Conservation (phyloP, 2,797 vertebrate genomes). For the Phataginus tetradactyla region DNA sequence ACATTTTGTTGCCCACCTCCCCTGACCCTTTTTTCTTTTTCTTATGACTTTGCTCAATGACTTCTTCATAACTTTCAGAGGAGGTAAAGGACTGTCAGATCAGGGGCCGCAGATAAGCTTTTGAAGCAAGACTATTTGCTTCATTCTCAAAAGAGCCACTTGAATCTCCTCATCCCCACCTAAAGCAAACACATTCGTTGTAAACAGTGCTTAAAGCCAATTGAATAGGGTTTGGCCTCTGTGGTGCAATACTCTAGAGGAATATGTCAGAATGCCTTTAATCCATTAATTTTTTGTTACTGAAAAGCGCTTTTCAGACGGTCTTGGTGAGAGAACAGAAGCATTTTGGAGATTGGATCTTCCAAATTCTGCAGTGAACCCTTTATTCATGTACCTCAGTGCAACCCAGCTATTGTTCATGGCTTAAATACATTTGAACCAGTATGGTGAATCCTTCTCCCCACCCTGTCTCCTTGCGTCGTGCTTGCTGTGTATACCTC, state of each 20-base stretch:
- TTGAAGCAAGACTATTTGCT: conserved; percentile 28
- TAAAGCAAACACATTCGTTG: conserved; percentile 14
- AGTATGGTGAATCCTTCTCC: background rate
- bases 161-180: background rate
- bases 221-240: conserved; percentile 34
- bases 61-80: conserved; percentile 14
- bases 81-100: background rate
- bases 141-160: conserved; percentile 22
- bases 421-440: conserved; percentile 69
- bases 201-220: background rate
- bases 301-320: conserved; percentile 12
- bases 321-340: conserved; percentile 48
- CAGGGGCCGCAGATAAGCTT: background rate
- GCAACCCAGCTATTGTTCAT: conserved; percentile 15
- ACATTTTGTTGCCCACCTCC: background rate
- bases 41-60: conserved; percentile 20
- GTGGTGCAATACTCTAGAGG: background rate
- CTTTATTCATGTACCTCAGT: background rate
- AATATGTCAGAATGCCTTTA: conserved; percentile 43
- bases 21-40: background rate
- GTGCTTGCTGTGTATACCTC: conserved; percentile 65
- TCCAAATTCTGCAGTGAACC: conserved; percentile 41
- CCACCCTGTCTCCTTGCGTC: background rate
- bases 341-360: conserved; percentile 33
- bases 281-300: conserved; percentile 65